Percentiles rank a stretch among this genome's conserved stretches.
Evolutionary conservation across 1,140 invertebrate genomes (phyloP).

Genomic region (Ostrea denselamellosa): DNA sequence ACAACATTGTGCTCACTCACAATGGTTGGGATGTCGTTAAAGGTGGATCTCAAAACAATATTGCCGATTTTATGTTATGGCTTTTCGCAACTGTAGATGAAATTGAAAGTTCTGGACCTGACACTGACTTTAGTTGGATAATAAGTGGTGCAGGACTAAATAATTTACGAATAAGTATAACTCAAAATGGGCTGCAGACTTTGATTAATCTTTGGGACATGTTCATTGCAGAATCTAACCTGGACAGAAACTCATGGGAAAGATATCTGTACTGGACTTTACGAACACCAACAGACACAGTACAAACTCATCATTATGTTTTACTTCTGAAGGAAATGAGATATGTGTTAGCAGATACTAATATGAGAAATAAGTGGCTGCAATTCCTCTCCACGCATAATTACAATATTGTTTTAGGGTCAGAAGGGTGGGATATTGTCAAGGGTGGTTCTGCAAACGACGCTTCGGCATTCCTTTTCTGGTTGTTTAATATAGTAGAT

Average conservation of each 20-base stretch:
- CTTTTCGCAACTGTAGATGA: constrained; percentile 32
- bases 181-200: constrained; percentile 28
- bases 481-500: constrained; percentile 26
- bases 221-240: constrained; percentile 42
- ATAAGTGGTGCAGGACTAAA: background rate
- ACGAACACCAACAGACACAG: background rate
- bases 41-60: constrained; percentile 35
- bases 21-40: constrained; percentile 40
- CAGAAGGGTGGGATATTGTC: constrained; percentile 25
- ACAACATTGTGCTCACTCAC: background rate
- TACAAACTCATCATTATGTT: constrained; percentile 23
- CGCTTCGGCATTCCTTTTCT: background rate
- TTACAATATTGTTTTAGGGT: background rate
- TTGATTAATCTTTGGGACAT: constrained; percentile 46
- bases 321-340: constrained; percentile 30
- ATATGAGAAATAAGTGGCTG: background rate
- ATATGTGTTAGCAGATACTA: constrained; percentile 6
- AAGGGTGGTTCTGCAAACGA: constrained; percentile 38
- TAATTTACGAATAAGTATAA: constrained; percentile 26
- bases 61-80: constrained; percentile 17
- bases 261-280: background rate
- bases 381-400: constrained; percentile 13
- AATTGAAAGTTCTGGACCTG: constrained; percentile 7
- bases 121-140: constrained; percentile 1
- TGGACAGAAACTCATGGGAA: constrained; percentile 28